phyloP scores from a whole-genome alignment of 2,888 invertebrate species.

The Adelognathus sp. region DNA sequence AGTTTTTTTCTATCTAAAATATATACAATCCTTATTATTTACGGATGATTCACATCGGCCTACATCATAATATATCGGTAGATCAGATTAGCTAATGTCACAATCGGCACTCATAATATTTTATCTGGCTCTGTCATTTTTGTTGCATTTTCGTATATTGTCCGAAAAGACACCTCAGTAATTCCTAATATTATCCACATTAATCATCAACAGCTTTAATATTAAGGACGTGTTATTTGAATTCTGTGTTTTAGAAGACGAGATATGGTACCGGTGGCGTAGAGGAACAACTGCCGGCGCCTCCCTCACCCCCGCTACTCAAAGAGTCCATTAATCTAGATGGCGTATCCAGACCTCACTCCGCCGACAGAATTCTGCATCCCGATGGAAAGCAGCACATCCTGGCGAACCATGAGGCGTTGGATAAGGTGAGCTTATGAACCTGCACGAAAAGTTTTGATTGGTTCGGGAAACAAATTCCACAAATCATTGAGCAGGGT shows the following conservation, averaged over 20 bases:
- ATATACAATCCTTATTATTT: background rate
- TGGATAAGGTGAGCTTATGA: conserved; percentile 73
- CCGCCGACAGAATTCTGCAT: conserved; percentile 80
- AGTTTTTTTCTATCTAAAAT: too few species aligned
- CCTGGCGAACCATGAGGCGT: conserved; percentile 70
- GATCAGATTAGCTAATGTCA: background rate
- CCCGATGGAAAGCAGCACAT: conserved; percentile 72
- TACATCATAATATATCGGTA: too few species aligned
- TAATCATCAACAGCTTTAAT: too few species aligned
- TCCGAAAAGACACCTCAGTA: too few species aligned
- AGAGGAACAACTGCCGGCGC: conserved; percentile 83
- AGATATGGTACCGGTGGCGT: conserved; percentile 81
- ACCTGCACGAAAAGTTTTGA: background rate
- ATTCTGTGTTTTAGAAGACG: conserved; percentile 81
- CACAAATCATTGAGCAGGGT: background rate
- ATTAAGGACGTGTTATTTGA: conserved; percentile 30
- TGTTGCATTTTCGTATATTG: background rate
- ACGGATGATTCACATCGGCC: background rate
- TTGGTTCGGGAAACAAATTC: background rate
- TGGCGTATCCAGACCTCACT: conserved; percentile 80
- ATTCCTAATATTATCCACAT: too few species aligned
- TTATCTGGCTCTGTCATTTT: too few species aligned
- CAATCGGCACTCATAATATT: too few species aligned
- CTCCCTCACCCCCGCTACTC: conserved; percentile 82
- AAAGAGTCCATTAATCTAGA: conserved; percentile 77